A percentile compares a stretch with the other conserved stretches of the same genome.
Evolutionary conservation across 2,113 vertebrate genomes (phyloP).

Genomic region (Choloepus hoffmanni): DNA sequence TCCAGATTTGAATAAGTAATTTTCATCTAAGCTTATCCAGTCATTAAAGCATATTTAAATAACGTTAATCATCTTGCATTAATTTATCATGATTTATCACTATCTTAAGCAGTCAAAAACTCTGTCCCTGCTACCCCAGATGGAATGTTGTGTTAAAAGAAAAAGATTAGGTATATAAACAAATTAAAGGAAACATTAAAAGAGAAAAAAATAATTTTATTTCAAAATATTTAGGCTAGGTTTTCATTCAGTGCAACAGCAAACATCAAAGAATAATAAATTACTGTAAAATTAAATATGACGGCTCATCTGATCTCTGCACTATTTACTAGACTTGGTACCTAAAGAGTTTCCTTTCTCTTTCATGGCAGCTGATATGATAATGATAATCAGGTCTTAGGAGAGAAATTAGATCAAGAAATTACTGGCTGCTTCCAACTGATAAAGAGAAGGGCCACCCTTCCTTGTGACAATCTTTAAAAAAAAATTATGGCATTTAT

Average conservation of each 20-base stretch:
- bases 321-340: not conserved
- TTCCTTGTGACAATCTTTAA: constrained; percentile 32
- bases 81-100: constrained; percentile 15
- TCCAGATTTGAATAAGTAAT: not conserved
- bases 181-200: constrained; percentile 52
- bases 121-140: not conserved
- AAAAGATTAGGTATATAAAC: not conserved
- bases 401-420: constrained; percentile 77
- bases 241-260: constrained; percentile 43
- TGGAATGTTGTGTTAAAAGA: not conserved
- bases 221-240: constrained; percentile 27
- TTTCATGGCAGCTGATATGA: constrained; percentile 51
- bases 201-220: constrained; percentile 32
- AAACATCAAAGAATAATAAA: constrained; percentile 39
- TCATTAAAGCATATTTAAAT: not conserved
- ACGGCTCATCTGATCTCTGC: constrained; percentile 32
- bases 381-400: constrained; percentile 69
- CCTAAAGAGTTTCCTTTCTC: not conserved
- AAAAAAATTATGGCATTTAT: not conserved
- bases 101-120: not conserved
- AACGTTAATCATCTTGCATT: not conserved
- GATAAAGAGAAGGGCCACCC: constrained; percentile 50
- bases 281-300: constrained; percentile 42
- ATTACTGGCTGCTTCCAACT: constrained; percentile 64
- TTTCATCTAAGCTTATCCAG: not conserved